These are phyloP conservation scores for Pomacea maculata DNA, from an alignment of 1,140 invertebrate genomes.

Conservation along the genomic window DNA sequence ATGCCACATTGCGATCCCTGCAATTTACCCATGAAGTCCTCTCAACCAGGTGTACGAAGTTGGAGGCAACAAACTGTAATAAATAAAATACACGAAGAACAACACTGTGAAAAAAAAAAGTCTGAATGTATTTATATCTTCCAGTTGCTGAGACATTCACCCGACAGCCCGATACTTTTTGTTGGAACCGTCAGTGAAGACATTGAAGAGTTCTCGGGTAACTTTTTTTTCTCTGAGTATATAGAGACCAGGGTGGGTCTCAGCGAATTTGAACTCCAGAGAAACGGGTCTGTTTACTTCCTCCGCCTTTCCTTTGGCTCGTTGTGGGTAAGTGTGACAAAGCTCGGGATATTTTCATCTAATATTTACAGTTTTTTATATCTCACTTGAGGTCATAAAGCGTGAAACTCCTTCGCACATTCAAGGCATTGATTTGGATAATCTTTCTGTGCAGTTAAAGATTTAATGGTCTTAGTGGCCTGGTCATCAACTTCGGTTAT, in stretches of 20 bases:
- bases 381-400: too few species aligned
- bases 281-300: neutral
- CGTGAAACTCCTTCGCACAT: too few species aligned
- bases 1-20: neutral
- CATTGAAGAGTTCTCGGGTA: slow-evolving; percentile 16
- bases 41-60: too few species aligned
- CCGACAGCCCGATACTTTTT: slow-evolving; percentile 17
- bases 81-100: neutral
- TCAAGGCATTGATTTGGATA: too few species aligned
- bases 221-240: slow-evolving; percentile 25
- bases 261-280: neutral
- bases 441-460: too few species aligned
- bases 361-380: too few species aligned
- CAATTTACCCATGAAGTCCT: neutral
- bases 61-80: neutral
- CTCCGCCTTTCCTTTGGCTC: neutral
- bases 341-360: too few species aligned
- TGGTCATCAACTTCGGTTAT: too few species aligned
- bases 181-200: slow-evolving; percentile 17
- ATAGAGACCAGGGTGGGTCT: slow-evolving; percentile 18
- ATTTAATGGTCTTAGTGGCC: too few species aligned
- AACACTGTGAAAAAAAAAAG: too few species aligned
- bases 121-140: neutral
- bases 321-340: neutral
- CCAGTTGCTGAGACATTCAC: slow-evolving; percentile 23